Conservation (phyloP, 1,140 invertebrate species). For the Brachionus rubens region DNA sequence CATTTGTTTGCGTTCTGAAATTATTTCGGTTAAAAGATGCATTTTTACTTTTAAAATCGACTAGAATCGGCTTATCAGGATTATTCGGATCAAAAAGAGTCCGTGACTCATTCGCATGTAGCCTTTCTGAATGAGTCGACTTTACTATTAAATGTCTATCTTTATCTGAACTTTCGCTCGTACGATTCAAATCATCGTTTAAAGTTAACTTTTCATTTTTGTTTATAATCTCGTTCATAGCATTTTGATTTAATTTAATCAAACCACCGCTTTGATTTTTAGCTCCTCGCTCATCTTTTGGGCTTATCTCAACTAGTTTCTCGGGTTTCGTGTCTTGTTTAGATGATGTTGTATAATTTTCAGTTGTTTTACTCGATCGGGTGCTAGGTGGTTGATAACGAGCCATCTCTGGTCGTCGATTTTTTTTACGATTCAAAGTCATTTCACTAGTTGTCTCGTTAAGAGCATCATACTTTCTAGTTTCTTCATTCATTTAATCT, state of each 20-base stretch:
- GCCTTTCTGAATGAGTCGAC: not conserved
- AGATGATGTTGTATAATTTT: not conserved
- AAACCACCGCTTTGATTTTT: not conserved
- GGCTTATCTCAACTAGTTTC: not conserved
- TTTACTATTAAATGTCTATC: conserved; percentile 6
- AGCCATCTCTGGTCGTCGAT: conserved; percentile 30
- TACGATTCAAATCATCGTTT: not conserved
- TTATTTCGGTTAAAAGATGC: too few relatives aligned
- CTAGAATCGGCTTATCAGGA: conserved; percentile 69
- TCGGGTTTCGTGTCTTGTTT: not conserved
- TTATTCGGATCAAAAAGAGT: conserved; percentile 69
- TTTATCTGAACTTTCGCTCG: not conserved
- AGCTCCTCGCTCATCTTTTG: not conserved
- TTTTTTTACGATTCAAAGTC: not conserved
- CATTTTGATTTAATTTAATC: conserved; percentile 19
- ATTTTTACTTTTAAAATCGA: conserved; percentile 52
- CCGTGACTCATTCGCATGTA: conserved; percentile 27
- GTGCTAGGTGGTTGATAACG: conserved; percentile 42
- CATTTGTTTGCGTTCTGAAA: too few relatives aligned
- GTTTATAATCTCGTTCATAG: conserved; percentile 9
- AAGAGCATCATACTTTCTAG: not conserved
- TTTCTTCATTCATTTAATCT: not conserved
- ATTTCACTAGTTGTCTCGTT: not conserved
- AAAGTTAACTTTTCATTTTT: not conserved
- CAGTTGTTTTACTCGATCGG: too few relatives aligned